Conservation (phyloP, 2,113 vertebrate species). For the Syrmaticus mikado region DNA sequence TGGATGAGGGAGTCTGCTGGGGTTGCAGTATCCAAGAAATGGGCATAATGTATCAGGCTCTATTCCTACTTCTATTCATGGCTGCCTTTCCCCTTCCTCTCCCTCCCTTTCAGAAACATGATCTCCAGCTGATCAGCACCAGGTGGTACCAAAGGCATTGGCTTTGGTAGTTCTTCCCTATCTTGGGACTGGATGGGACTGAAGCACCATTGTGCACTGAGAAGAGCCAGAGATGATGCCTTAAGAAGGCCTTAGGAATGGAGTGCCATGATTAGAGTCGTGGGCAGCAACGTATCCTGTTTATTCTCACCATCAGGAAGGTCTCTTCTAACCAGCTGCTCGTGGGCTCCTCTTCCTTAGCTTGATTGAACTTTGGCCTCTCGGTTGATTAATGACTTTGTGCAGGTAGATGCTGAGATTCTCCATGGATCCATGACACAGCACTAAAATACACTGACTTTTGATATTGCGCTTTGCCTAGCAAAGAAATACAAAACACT, state of each 20-base stretch:
- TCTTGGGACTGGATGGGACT: neutral
- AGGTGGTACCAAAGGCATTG: neutral
- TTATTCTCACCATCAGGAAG: neutral
- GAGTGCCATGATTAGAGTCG: fast-evolving
- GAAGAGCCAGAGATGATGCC: neutral
- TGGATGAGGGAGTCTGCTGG: neutral
- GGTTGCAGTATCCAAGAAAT: neutral
- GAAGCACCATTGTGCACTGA: neutral
- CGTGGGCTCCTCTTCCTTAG: neutral
- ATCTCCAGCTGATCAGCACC: fast-evolving
- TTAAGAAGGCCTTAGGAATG: neutral
- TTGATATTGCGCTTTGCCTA: neutral
- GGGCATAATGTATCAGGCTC: neutral
- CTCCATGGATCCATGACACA: neutral
- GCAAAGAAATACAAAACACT: neutral
- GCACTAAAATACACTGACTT: neutral
- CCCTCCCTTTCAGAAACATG: too few relatives aligned
- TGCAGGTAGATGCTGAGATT: fast-evolving
- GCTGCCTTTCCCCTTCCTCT: neutral
- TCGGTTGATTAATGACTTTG: neutral
- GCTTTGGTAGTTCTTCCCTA: neutral
- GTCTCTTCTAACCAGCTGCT: neutral
- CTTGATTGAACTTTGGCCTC: neutral
- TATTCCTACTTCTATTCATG: neutral
- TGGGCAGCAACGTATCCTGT: neutral